A percentile compares a stretch with the other conserved stretches of the same genome.
These are phyloP conservation scores for Ploceus nigricollis DNA, from an alignment of 2,113 vertebrate species.

Conservation along the genomic window DNA sequence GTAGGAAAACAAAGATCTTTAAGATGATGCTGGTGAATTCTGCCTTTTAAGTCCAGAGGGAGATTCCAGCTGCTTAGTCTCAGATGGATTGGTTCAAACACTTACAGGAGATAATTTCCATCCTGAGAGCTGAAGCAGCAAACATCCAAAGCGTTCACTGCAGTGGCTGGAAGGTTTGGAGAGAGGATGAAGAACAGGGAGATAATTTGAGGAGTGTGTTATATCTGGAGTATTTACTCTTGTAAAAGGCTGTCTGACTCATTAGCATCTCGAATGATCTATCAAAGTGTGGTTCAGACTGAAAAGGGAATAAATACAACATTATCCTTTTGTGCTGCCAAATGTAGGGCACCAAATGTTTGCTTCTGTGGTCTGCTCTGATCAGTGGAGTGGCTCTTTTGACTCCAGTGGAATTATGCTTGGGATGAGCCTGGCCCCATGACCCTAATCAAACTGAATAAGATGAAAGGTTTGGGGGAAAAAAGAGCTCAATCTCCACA, in stretches of 20 bases:
- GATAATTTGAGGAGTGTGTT: neutral
- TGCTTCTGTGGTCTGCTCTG: neutral
- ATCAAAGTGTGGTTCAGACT: neutral
- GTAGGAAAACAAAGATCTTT: neutral
- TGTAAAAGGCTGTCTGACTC: neutral
- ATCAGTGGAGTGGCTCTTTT: constrained; percentile 16
- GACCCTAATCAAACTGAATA: constrained; percentile 57
- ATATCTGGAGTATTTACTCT: neutral
- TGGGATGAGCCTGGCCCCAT: constrained; percentile 24
- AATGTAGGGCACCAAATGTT: constrained; percentile 62
- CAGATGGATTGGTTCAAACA: neutral
- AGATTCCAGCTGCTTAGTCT: neutral
- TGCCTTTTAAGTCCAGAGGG: neutral
- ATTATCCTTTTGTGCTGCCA: constrained; percentile 24
- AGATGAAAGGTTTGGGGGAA: constrained; percentile 19
- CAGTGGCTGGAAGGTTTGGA: neutral
- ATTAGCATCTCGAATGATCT: neutral
- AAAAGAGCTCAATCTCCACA: constrained; percentile 31
- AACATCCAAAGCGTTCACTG: neutral
- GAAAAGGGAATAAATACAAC: neutral
- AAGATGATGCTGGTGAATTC: neutral
- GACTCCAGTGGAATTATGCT: constrained; percentile 24
- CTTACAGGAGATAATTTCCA: neutral
- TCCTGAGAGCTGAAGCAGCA: neutral
- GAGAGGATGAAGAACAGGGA: neutral